Percentiles rank a stretch among this genome's conserved stretches.
These are phyloP conservation scores for Copidosoma aretas DNA, from an alignment of 2,888 invertebrate genomes.

Conservation along the genomic window DNA sequence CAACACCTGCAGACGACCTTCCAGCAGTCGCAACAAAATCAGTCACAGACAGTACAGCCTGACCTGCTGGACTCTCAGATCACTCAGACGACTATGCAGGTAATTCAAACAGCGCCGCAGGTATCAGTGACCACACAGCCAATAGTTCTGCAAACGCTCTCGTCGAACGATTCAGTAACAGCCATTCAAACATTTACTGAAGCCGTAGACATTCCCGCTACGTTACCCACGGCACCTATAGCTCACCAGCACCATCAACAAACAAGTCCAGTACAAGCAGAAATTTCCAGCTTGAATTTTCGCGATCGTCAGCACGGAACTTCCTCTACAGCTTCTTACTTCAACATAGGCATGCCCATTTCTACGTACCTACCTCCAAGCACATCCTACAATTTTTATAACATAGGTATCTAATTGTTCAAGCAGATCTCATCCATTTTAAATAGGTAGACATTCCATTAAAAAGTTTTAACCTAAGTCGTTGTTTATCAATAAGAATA, in stretches of 20 bases:
- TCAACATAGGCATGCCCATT: constrained; percentile 53
- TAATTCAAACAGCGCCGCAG: constrained; percentile 55
- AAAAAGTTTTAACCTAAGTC: too few species aligned
- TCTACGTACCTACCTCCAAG: constrained; percentile 57
- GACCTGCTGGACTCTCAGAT: not conserved
- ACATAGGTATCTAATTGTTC: constrained; percentile 50
- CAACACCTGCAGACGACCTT: constrained; percentile 12
- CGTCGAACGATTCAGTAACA: constrained; percentile 46
- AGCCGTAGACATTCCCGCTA: constrained; percentile 44
- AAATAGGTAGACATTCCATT: constrained; percentile 45
- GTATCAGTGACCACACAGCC: constrained; percentile 49
- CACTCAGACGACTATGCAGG: constrained; percentile 43
- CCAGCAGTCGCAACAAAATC: constrained; percentile 38
- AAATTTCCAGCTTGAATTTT: constrained; percentile 47
- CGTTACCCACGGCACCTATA: constrained; percentile 11
- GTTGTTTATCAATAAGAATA: not conserved
- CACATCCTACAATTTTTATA: constrained; percentile 60
- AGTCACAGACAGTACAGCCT: constrained; percentile 33
- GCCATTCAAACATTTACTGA: constrained; percentile 52
- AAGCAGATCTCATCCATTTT: constrained; percentile 54
- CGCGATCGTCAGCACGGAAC: constrained; percentile 44
- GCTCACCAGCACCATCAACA: constrained; percentile 1
- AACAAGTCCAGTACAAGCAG: constrained; percentile 31
- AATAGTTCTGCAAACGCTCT: constrained; percentile 57
- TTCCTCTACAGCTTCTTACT: constrained; percentile 51